These are phyloP conservation scores for Agrotis ipsilon DNA, from an alignment of 2,888 invertebrate genomes.

Conservation along the genomic window DNA sequence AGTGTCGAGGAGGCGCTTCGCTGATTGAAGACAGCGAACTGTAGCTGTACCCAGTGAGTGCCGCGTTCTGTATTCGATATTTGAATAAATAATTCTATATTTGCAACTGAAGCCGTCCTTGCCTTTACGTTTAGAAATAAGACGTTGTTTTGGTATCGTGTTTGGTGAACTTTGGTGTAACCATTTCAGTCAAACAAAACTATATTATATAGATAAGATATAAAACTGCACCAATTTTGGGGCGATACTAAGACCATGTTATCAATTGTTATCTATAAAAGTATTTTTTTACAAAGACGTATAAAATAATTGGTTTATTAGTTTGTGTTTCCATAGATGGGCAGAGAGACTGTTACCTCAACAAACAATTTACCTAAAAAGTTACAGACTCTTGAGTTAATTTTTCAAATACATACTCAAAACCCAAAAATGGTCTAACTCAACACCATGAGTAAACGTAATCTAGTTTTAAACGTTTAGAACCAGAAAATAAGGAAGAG, in stretches of 20 bases:
- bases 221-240: constrained; percentile 35
- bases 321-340: constrained; percentile 21
- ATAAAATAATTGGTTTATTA: neutral
- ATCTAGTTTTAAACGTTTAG: constrained; percentile 19
- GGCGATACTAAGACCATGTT: constrained; percentile 59
- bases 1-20: constrained; percentile 88
- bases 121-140: constrained; percentile 19
- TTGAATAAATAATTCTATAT: constrained; percentile 73
- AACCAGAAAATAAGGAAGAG: constrained; percentile 25
- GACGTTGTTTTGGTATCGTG: constrained; percentile 20
- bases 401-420: neutral
- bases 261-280: constrained; percentile 63
- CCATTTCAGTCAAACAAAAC: constrained; percentile 47
- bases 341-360: constrained; percentile 3
- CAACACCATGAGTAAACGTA: constrained; percentile 27
- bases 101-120: constrained; percentile 51
- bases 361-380: constrained; percentile 34
- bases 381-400: neutral
- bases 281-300: constrained; percentile 1
- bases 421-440: constrained; percentile 21
- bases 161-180: constrained; percentile 38
- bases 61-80: constrained; percentile 75
- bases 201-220: constrained; percentile 59
- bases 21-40: constrained; percentile 87
- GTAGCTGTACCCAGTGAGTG: constrained; percentile 75